These are phyloP conservation scores for Dreissena rostriformis DNA, from an alignment of 1,140 invertebrate genomes.

Conservation along the genomic window DNA sequence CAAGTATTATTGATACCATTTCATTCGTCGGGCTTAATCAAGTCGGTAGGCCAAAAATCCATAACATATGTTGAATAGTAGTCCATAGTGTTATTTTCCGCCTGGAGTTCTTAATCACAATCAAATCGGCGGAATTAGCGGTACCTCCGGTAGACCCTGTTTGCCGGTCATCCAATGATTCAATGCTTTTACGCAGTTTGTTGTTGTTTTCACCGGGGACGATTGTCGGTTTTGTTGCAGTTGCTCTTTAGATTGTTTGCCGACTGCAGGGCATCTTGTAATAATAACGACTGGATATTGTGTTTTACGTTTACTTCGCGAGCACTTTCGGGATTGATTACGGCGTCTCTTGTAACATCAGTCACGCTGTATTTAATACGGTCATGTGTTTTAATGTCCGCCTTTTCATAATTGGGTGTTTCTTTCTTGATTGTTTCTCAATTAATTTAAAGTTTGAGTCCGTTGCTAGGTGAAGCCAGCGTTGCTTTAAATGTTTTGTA, in stretches of 20 bases:
- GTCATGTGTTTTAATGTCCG: not conserved
- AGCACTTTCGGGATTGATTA: not conserved
- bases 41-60: no score
- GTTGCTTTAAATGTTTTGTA: slow-evolving; percentile 39
- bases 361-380: not conserved
- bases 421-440: slow-evolving; percentile 2
- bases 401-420: not conserved
- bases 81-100: no score
- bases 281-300: slow-evolving; percentile 38
- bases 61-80: no score
- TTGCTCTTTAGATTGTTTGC: slow-evolving; percentile 46
- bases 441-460: slow-evolving; percentile 42
- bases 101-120: no score
- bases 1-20: no score
- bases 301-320: not conserved
- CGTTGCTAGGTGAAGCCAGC: slow-evolving; percentile 14
- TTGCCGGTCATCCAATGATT: no score
- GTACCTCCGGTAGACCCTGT: no score
- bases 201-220: not conserved
- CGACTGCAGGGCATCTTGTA: slow-evolving; percentile 45
- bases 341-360: not conserved
- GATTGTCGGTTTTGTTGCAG: slow-evolving; percentile 27
- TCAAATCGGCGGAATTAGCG: no score
- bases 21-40: no score
- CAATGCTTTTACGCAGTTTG: not conserved